Conservation (phyloP, 1,140 invertebrate species). For the Heterodera schachtii region DNA sequence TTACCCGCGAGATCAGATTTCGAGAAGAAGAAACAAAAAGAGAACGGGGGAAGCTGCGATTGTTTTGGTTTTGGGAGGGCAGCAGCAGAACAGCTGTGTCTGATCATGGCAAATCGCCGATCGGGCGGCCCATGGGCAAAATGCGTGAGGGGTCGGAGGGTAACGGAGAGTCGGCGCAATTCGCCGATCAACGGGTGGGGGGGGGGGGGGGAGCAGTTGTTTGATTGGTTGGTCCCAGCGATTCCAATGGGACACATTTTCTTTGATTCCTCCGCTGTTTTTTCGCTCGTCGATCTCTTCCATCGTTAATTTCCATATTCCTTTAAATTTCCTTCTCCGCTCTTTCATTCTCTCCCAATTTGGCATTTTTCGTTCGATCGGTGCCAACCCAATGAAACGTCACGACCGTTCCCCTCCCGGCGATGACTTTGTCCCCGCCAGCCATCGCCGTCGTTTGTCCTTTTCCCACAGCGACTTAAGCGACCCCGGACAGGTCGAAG, state of each 20-base stretch:
- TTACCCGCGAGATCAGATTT: background rate
- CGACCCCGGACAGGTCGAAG: conserved; percentile 28
- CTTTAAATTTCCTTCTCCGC: background rate
- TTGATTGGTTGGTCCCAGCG: background rate
- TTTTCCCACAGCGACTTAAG: conserved; percentile 38
- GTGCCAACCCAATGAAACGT: background rate
- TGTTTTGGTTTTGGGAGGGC: background rate
- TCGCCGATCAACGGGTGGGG: background rate
- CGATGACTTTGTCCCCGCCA: conserved; percentile 18
- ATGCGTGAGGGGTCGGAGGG: conserved; percentile 7
- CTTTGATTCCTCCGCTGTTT: too few relatives aligned
- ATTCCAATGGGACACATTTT: background rate
- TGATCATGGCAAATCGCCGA: background rate
- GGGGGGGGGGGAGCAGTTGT: background rate
- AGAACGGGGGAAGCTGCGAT: background rate
- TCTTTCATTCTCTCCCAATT: background rate
- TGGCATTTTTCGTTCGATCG: background rate
- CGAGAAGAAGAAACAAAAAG: background rate
- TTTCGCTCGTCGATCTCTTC: too few relatives aligned
- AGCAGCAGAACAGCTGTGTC: background rate
- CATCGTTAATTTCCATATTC: too few relatives aligned
- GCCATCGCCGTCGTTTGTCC: conserved; percentile 24
- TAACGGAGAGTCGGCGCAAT: background rate
- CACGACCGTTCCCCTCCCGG: background rate
- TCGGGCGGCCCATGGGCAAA: background rate